These are phyloP conservation scores for Papilio dardanus DNA, from an alignment of 1,140 invertebrate species.

Conservation along the genomic window DNA sequence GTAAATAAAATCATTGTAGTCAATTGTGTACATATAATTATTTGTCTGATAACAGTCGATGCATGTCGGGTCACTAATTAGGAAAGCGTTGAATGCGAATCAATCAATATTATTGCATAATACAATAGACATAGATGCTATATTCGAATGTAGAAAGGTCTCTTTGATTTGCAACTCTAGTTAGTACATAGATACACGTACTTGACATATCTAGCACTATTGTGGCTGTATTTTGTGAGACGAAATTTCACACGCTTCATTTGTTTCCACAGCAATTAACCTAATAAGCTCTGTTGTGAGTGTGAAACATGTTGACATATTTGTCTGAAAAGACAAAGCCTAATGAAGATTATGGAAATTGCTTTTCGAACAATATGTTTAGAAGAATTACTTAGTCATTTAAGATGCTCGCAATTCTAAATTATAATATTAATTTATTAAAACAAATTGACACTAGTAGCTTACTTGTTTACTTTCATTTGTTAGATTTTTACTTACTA, in stretches of 20 bases:
- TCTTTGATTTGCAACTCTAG: constrained; percentile 35
- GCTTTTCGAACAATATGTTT: not conserved
- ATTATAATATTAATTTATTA: too few relatives aligned
- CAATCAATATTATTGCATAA: not conserved
- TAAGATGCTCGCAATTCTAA: too few relatives aligned
- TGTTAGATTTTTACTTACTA: too few relatives aligned
- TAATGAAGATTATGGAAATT: not conserved
- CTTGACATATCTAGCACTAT: constrained; percentile 17
- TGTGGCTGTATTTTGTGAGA: constrained; percentile 9
- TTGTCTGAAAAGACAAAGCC: not conserved
- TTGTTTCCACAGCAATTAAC: constrained; percentile 3
- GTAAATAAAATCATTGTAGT: not conserved
- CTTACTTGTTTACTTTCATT: too few relatives aligned
- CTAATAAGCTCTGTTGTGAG: not conserved
- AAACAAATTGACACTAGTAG: too few relatives aligned
- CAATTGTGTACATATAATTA: constrained; percentile 25
- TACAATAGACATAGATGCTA: not conserved
- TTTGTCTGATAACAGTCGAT: constrained; percentile 31
- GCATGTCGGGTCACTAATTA: constrained; percentile 33
- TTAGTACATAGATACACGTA: constrained; percentile 16
- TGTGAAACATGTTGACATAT: not conserved
- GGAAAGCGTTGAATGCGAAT: not conserved
- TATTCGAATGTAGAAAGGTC: not conserved
- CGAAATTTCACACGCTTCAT: constrained; percentile 20
- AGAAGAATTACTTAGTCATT: not conserved